Evolutionary conservation across 23 tunicate species (phyloP).

Genomic region (Trididemnum miniatum): DNA sequence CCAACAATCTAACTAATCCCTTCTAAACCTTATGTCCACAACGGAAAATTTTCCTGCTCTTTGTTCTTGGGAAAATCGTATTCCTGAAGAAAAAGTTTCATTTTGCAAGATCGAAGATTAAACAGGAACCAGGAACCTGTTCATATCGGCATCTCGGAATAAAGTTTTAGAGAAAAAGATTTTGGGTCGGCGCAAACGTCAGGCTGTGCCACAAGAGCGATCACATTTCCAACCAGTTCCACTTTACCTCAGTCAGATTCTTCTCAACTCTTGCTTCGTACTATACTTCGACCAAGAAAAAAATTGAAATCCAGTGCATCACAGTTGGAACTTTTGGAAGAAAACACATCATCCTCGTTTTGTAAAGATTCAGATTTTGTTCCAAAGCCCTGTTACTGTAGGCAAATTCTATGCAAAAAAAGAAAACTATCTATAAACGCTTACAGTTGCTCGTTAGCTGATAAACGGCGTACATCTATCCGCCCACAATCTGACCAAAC

Average conservation of each 20-base stretch:
- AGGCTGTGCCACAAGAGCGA: neutral
- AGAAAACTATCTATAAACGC: neutral
- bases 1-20: neutral
- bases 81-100: neutral
- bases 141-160: neutral
- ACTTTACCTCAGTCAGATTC: neutral
- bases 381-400: neutral
- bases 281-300: neutral
- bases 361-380: neutral
- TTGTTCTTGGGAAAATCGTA: too few species aligned
- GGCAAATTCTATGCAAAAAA: neutral
- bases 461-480: constrained; percentile 7
- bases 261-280: neutral
- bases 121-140: too few species aligned
- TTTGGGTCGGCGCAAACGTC: neutral
- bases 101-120: neutral
- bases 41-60: neutral
- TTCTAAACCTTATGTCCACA: neutral
- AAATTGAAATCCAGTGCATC: neutral
- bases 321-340: neutral
- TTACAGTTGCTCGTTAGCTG: neutral
- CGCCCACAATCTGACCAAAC: neutral
- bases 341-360: neutral
- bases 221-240: neutral
- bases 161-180: neutral